Evolutionary conservation across 2,797 vertebrate species (phyloP), one percentile per base, ranked within the genome.

Genomic region (Peromyscus attwateri): DNA sequence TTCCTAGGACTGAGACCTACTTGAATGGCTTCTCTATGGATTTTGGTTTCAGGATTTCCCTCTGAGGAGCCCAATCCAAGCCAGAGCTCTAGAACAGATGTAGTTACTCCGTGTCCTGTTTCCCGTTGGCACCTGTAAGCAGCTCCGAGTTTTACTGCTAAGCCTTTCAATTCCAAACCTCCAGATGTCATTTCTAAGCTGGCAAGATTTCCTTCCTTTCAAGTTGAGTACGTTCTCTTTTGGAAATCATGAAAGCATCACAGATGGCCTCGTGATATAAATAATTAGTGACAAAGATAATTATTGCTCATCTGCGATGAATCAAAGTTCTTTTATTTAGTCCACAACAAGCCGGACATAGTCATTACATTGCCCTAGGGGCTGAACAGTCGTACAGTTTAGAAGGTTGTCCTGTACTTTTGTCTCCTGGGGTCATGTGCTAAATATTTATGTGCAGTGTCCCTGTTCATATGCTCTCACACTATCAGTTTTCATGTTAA

Each of bases 261-360:
- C 96, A 97, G 95, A 97, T 97, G 96, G 93, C 76, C 94, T 92
- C 88, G 84, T 85, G 92, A 92, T 97, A 97, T 94, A 96, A 97
- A 97, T 96, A 97, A 96, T 97, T 95, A 90, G 93, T 91, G 88
- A 96, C 77, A 89, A 95, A 91, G 92, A 97, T 95, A 97, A 96
- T 95, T 96, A 96, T 73, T 98, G 94, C 92, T 98, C 96, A 95
- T 97, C 95, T 96, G 88, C 96, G 85, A 92, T 97, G 92, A 97
- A 95, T 95, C 92, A 96, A 95, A 76, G 60, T 94, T 89, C 77
- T 89, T 93, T 96, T 80, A 96, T 95, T 96, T 96, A 91, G 92
- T 95, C 81, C 96, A 75, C 93, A 95, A 66, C 68, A 95, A 95
- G 55, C 75, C 93, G 88, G 85, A 95, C 64, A n/a, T 31, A 37